Evolutionary conservation across 2,888 invertebrate genomes (phyloP), one percentile per base, ranked within the genome.

Genomic region (Plemyria rubiginata): DNA sequence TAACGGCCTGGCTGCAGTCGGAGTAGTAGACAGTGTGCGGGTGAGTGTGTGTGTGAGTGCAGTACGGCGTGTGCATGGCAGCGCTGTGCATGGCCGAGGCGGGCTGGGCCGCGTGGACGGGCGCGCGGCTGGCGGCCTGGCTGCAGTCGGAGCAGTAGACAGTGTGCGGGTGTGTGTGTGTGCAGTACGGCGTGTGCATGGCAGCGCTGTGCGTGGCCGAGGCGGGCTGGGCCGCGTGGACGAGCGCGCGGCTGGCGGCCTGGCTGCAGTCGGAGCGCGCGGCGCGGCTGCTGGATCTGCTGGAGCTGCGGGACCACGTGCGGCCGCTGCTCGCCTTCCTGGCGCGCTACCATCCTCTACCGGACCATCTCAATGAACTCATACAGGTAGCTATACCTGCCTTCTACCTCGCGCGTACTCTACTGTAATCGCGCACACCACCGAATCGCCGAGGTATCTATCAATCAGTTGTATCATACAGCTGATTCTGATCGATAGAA

Each of bases 261-360:
- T 80, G 80, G 79, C 74, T 77, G 67, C 60, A 81, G 66, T 72
- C 77, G 22, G 64, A 60, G 48, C 41, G 49, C 60, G 65, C 49
- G 70, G 75, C 73, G 62, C 63, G 9, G 50, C 65, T 79, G 65
- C 72, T 66, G 41, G 79, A 80, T 58, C 73, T 80, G 71, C 70
- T 76, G 63, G 73, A 71, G 70, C 68, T 79, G 60, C 74, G 74
- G 57, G 75, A 78, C 29, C 75, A 81, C 66, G 65, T 70, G 66
- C 57, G 50, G 7, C 60, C 61, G 13, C 58, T 84, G 65, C 75
- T 86, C 65, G 68, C 66, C 48, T 72, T 74, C 63, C 70, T 86
- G 45, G 78, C 73, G 41, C 74, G 74, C 59, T 81, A 75, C 77
- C 73, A 79, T 62, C 77, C 81, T 56, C 70, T 83, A 67, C 81